A percentile compares a stretch with the other conserved stretches of the same genome.
Evolutionary conservation across 2,113 vertebrate genomes (phyloP).

Genomic region (Cyprinus carpio): DNA sequence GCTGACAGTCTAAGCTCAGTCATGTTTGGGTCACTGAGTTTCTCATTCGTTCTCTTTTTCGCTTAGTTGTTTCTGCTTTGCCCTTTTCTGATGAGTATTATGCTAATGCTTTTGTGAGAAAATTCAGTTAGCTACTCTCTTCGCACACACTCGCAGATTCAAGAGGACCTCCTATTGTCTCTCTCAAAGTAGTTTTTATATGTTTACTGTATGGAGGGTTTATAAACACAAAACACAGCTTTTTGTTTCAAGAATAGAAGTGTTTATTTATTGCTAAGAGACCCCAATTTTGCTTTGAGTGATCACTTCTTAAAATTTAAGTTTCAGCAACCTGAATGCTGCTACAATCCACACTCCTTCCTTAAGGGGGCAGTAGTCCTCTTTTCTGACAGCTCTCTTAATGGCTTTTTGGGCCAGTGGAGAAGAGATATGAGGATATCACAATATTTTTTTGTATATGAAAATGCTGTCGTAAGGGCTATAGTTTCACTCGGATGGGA

Average conservation of each 20-base stretch:
- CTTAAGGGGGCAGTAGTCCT: constrained; percentile 23
- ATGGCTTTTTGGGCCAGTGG: not conserved
- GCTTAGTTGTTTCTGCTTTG: constrained; percentile 33
- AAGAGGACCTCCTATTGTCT: not conserved
- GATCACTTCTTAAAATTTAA: not conserved
- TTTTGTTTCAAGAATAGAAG: not conserved
- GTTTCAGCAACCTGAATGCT: not conserved
- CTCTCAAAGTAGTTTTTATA: not conserved
- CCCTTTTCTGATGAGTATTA: constrained; percentile 38
- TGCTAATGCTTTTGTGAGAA: constrained; percentile 25
- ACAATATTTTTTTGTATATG: not conserved
- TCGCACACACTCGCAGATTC: not conserved
- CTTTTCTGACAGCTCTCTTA: not conserved
- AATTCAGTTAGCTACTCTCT: constrained; percentile 21
- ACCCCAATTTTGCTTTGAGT: not conserved
- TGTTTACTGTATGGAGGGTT: not conserved
- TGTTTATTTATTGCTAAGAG: not conserved
- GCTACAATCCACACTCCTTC: constrained; percentile 32
- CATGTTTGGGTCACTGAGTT: constrained; percentile 42
- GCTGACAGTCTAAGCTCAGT: constrained; percentile 35
- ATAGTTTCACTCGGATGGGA: not conserved
- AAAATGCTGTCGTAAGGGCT: not conserved
- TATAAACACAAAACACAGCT: not conserved
- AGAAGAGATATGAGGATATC: not conserved
- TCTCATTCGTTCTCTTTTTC: constrained; percentile 32